Evolutionary conservation across 2,113 vertebrate species (phyloP).

Genomic region (Neogobius melanostomus): DNA sequence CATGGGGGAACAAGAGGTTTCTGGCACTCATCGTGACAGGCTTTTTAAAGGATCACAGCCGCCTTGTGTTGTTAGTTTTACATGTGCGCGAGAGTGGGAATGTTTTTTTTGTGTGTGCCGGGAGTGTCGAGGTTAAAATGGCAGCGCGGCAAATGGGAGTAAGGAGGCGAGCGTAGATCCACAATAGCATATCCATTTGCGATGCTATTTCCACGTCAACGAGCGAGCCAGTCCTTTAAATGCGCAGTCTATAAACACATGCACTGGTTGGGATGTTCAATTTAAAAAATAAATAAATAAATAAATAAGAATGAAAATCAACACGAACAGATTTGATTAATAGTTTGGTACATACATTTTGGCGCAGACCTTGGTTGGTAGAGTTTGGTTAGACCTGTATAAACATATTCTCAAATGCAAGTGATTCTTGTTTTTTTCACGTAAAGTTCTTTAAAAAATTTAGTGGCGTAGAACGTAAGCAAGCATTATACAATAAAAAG

Average conservation of each 20-base stretch:
- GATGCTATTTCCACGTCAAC: conserved; percentile 12
- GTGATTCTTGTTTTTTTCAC: too few species aligned
- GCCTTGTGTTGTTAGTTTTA: conserved; percentile 50
- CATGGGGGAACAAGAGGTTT: conserved; percentile 28
- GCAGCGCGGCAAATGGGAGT: conserved; percentile 31
- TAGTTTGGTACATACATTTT: too few species aligned
- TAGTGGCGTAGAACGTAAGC: too few species aligned
- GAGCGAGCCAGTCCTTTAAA: background rate
- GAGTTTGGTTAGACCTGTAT: too few species aligned
- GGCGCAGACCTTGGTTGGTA: too few species aligned
- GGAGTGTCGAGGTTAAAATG: conserved; percentile 31
- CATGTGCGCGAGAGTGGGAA: conserved; percentile 21
- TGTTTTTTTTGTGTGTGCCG: background rate
- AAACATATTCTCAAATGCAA: too few species aligned
- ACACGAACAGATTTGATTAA: too few species aligned
- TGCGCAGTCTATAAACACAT: background rate
- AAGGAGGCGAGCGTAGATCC: conserved; percentile 39
- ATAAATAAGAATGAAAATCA: too few species aligned
- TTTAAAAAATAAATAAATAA: background rate
- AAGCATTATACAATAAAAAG: too few species aligned
- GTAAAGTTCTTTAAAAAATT: too few species aligned
- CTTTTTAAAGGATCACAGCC: conserved; percentile 50
- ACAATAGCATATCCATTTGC: conserved; percentile 33
- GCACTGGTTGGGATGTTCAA: background rate
- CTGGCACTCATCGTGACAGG: conserved; percentile 45